Conservation (phyloP, 2,888 invertebrate genomes). For the Athripsodes cinereus region DNA sequence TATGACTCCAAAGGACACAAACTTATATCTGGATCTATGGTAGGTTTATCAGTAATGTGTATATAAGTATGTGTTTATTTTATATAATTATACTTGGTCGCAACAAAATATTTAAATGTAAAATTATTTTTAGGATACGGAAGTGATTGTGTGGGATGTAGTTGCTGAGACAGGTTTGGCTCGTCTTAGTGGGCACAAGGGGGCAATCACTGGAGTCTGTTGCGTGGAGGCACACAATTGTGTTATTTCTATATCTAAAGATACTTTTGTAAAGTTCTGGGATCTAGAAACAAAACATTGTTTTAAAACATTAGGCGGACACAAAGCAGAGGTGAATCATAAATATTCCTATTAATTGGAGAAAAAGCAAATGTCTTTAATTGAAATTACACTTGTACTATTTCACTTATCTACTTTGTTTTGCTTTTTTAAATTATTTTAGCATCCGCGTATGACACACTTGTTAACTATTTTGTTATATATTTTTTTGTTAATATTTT, state of each 20-base stretch:
- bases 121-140: slow-evolving; percentile 64
- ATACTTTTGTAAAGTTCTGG: slow-evolving; percentile 96
- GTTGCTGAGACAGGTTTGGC: slow-evolving; percentile 87
- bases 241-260: slow-evolving; percentile 81
- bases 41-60: slow-evolving; percentile 3
- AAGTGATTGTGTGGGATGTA: slow-evolving; percentile 92
- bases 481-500: no score
- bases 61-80: neutral
- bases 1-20: slow-evolving; percentile 81
- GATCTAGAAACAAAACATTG: slow-evolving; percentile 92
- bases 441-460: no score
- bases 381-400: no score
- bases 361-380: no score
- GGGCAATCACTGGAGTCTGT: slow-evolving; percentile 73
- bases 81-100: slow-evolving; percentile 1
- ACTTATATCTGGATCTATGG: slow-evolving; percentile 73
- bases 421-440: no score
- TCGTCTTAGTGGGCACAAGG: slow-evolving; percentile 88
- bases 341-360: no score
- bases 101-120: neutral
- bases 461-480: no score
- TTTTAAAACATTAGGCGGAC: slow-evolving; percentile 89
- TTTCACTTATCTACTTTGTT: no score
- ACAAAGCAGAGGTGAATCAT: slow-evolving; percentile 68
- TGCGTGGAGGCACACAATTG: slow-evolving; percentile 66